These are phyloP conservation scores for Dicyrtoma fusca DNA, from an alignment of 2,888 invertebrate genomes.

Conservation along the genomic window DNA sequence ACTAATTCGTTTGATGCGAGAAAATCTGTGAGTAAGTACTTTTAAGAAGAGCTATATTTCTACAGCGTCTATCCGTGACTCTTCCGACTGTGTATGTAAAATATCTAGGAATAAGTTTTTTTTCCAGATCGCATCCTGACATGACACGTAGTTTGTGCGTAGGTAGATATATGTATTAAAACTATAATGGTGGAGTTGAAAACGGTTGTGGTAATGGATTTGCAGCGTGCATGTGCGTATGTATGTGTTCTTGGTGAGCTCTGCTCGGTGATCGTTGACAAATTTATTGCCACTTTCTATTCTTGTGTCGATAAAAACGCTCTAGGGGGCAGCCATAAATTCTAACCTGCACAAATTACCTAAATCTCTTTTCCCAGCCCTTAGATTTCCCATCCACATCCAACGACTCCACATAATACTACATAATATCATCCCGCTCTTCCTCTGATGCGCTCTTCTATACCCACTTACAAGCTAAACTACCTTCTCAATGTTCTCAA, in stretches of 20 bases:
- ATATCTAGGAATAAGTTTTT: no score
- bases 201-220: no score
- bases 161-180: no score
- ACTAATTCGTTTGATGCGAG: no score
- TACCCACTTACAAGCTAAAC: background rate
- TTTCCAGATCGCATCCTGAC: no score
- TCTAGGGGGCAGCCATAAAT: conserved; percentile 55
- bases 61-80: no score
- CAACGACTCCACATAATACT: conserved; percentile 3
- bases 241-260: background rate
- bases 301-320: conserved; percentile 56
- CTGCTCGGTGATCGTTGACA: conserved; percentile 50
- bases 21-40: no score
- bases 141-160: no score
- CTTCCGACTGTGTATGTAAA: no score
- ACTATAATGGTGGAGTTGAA: no score
- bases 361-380: conserved; percentile 40
- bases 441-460: conserved; percentile 4
- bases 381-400: conserved; percentile 11
- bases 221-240: background rate
- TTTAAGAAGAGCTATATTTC: no score
- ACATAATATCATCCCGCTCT: conserved; percentile 8
- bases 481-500: background rate
- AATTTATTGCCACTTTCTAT: conserved; percentile 57
- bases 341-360: conserved; percentile 49